Percentiles rank a stretch among this genome's conserved stretches.
These are phyloP conservation scores for Felis chaus DNA, from an alignment of 2,113 vertebrate species.

Conservation along the genomic window DNA sequence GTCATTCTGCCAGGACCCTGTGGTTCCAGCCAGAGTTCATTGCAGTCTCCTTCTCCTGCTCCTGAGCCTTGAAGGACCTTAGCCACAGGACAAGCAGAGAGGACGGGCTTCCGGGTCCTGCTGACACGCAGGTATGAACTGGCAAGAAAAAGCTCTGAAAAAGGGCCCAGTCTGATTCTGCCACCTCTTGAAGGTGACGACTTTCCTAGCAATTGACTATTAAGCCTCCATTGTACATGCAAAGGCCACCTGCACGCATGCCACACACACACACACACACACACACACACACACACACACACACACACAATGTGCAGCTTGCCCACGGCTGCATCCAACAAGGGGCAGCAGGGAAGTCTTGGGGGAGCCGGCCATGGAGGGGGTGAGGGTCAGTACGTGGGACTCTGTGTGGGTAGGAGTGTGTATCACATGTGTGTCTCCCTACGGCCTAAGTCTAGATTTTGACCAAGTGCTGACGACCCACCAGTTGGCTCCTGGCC, in stretches of 20 bases:
- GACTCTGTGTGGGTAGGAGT: no score
- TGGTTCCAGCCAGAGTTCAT: neutral
- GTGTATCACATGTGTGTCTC: neutral
- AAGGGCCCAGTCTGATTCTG: slow-evolving; percentile 31
- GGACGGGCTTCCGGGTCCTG: neutral
- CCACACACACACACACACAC: no score
- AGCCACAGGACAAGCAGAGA: neutral
- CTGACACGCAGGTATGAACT: neutral
- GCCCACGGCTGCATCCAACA: neutral
- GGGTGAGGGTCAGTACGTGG: fast-evolving
- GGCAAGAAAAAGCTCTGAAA: neutral
- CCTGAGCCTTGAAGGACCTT: neutral
- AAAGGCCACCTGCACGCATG: neutral
- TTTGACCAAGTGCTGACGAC: neutral
- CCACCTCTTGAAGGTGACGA: slow-evolving; percentile 14
- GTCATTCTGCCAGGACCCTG: neutral
- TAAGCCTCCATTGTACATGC: neutral
- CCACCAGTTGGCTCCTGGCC: neutral
- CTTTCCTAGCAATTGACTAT: slow-evolving; percentile 40
- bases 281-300: neutral
- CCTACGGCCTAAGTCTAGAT: neutral
- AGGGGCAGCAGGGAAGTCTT: neutral
- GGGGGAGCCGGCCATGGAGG: neutral
- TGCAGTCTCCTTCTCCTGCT: neutral
- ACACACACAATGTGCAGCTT: neutral